Percentiles rank a stretch among this genome's conserved stretches.
Evolutionary conservation across 2,113 vertebrate species (phyloP).

Genomic region (Poeciliopsis prolifica): DNA sequence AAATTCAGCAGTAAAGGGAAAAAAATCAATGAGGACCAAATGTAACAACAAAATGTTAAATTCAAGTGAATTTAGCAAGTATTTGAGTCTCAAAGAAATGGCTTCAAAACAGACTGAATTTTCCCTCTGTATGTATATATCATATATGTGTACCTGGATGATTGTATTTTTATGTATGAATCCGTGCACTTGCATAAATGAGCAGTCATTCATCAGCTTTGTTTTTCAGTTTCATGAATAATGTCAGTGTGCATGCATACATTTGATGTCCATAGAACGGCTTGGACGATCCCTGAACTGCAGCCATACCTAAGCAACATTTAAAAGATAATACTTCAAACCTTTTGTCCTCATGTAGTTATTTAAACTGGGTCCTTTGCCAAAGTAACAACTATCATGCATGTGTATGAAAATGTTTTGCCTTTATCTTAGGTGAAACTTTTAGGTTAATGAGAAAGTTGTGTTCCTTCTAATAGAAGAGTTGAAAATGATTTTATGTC

Average conservation of each 20-base stretch:
- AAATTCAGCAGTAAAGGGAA: not conserved
- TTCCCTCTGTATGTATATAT: not conserved
- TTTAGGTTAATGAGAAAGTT: not conserved
- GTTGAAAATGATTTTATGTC: too few species aligned
- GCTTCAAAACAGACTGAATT: constrained; percentile 55
- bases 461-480: too few species aligned
- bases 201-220: constrained; percentile 66
- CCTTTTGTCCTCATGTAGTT: constrained; percentile 34
- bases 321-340: constrained; percentile 39
- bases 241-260: constrained; percentile 56
- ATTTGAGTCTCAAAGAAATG: constrained; percentile 30
- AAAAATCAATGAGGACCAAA: constrained; percentile 1
- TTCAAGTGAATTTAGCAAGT: constrained; percentile 12
- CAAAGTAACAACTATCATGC: constrained; percentile 34
- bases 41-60: constrained; percentile 48
- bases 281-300: constrained; percentile 2
- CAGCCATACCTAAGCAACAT: constrained; percentile 48
- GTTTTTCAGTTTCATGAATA: constrained; percentile 68
- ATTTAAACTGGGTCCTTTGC: constrained; percentile 12
- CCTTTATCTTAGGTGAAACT: constrained; percentile 29
- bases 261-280: constrained; percentile 46
- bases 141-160: not conserved
- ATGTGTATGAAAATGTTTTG: constrained; percentile 21
- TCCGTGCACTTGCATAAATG: constrained; percentile 61
- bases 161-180: constrained; percentile 43